These are phyloP conservation scores for Chromoteleia sp. DNA, from an alignment of 2,888 invertebrate genomes.

Conservation along the genomic window DNA sequence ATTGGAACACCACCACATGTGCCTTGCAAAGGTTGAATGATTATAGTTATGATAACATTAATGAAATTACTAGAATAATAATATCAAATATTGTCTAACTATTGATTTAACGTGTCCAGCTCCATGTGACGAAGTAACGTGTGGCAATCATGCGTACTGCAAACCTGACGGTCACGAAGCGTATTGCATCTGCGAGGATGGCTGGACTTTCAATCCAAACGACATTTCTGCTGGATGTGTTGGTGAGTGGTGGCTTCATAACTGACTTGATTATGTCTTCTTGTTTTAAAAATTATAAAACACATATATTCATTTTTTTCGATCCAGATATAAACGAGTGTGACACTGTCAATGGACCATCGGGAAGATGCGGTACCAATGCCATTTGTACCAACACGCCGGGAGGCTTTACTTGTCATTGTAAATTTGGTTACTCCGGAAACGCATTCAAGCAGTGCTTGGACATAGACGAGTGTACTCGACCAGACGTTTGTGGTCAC, in stretches of 20 bases:
- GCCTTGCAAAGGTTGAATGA: conserved; percentile 87
- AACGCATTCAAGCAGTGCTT: conserved; percentile 92
- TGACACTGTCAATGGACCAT: conserved; percentile 90
- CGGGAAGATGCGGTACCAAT: conserved; percentile 93
- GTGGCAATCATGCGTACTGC: conserved; percentile 94
- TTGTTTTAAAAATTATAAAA: background rate
- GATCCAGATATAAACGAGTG: conserved; percentile 94
- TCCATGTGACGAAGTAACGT: conserved; percentile 96
- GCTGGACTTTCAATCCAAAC: conserved; percentile 96
- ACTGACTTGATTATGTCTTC: background rate
- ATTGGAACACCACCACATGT: conserved; percentile 93
- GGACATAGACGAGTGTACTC: conserved; percentile 93
- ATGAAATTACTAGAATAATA: no score
- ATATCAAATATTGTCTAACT: background rate
- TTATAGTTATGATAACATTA: no score
- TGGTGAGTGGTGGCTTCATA: conserved; percentile 84
- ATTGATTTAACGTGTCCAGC: conserved; percentile 84
- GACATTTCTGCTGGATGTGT: conserved; percentile 96
- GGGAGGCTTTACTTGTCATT: conserved; percentile 92
- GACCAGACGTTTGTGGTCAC: conserved; percentile 90
- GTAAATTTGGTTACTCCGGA: conserved; percentile 94
- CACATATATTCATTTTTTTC: background rate
- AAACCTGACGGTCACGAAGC: conserved; percentile 95
- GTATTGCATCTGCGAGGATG: conserved; percentile 96
- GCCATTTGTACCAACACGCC: conserved; percentile 92